Percentiles rank a stretch among this genome's conserved stretches.
These are phyloP conservation scores for Macrotrachela quadricornifera DNA, from an alignment of 1,140 invertebrate genomes.

Conservation along the genomic window DNA sequence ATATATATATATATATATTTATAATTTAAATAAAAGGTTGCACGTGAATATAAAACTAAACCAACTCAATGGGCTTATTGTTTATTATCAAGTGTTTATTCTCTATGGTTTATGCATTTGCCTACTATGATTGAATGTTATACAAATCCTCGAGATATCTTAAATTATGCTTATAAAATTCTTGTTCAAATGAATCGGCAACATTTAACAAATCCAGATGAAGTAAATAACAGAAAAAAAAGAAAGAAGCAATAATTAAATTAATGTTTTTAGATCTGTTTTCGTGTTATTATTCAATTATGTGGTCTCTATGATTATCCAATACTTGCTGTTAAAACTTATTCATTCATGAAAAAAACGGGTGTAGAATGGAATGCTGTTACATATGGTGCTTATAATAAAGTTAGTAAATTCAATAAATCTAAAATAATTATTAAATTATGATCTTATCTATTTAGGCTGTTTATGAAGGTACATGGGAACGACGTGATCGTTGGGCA, in stretches of 20 bases:
- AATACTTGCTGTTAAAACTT: conserved; percentile 71
- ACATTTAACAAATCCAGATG: conserved; percentile 60
- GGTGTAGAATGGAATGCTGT: conserved; percentile 86
- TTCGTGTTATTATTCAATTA: conserved; percentile 89
- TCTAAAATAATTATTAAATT: conserved; percentile 1
- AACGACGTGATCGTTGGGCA: no score
- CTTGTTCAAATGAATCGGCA: conserved; percentile 59
- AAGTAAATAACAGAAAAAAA: conserved; percentile 37
- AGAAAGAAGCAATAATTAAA: no score
- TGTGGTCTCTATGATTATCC: conserved; percentile 83
- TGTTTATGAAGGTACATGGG: conserved; percentile 81
- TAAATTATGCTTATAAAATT: conserved; percentile 63
- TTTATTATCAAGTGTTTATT: conserved; percentile 38
- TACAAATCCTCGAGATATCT: conserved; percentile 47
- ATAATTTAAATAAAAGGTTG: no score
- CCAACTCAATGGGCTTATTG: conserved; percentile 15
- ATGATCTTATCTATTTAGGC: conserved; percentile 26
- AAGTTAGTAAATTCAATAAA: conserved; percentile 15
- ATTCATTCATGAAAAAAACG: conserved; percentile 80
- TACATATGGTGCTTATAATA: conserved; percentile 72
- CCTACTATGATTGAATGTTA: conserved; percentile 44
- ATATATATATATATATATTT: no score
- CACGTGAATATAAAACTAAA: no score
- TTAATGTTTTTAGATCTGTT: conserved; percentile 52
- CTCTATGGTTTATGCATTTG: conserved; percentile 88